Percentiles rank a stretch among this genome's conserved stretches.
These are phyloP conservation scores for Dromaius novaehollandiae DNA, from an alignment of 2,113 vertebrate genomes.

Conservation along the genomic window DNA sequence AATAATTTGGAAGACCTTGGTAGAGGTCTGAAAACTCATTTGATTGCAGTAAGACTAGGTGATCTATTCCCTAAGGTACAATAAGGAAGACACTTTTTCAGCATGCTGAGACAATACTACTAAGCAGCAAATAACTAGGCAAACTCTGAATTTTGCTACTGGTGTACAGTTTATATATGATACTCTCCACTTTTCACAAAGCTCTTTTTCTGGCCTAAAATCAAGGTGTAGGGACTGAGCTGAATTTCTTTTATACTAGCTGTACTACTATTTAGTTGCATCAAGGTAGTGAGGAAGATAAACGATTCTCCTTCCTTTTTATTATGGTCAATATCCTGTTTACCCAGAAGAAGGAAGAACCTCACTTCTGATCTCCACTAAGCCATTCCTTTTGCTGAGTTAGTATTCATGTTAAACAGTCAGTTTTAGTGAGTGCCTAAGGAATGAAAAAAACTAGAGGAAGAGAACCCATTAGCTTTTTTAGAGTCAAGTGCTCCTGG, in stretches of 20 bases:
- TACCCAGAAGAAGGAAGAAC: background rate
- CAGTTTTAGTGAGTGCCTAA: background rate
- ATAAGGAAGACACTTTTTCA: background rate
- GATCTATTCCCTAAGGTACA: background rate
- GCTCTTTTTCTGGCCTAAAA: background rate
- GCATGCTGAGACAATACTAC: background rate
- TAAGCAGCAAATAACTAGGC: background rate
- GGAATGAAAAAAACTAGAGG: background rate
- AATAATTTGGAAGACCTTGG: conserved; percentile 48
- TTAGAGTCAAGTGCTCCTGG: background rate
- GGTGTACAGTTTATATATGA: background rate
- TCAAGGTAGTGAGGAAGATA: background rate
- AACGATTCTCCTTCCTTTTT: background rate
- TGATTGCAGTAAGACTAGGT: background rate
- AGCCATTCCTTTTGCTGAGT: background rate
- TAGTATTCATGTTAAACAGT: background rate
- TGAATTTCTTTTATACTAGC: background rate
- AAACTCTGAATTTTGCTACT: background rate
- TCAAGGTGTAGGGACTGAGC: background rate
- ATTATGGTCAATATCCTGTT: background rate
- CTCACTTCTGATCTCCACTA: background rate
- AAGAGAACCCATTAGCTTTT: background rate
- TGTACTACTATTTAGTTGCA: background rate
- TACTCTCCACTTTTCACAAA: background rate
- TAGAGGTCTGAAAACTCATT: conserved; percentile 37